Percentiles rank a stretch among this genome's conserved stretches.
These are phyloP conservation scores for Cynocephalus volans DNA, from an alignment of 2,113 vertebrate genomes.

Conservation along the genomic window DNA sequence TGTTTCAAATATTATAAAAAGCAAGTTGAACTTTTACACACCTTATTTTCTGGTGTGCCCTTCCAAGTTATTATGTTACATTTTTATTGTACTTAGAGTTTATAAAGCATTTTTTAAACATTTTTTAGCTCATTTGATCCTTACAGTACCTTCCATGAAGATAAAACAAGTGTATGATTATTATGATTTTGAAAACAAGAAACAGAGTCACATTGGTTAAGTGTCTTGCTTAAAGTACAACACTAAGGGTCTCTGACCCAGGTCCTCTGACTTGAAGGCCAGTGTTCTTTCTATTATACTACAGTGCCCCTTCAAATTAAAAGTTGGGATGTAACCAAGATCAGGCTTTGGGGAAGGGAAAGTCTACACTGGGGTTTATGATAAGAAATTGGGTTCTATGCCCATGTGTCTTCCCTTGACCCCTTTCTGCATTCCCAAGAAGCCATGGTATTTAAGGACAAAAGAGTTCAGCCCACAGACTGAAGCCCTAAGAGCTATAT, in stretches of 20 bases:
- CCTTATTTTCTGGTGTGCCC: constrained; percentile 2
- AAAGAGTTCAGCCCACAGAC: neutral
- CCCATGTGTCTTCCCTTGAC: neutral
- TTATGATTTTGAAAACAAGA: constrained; percentile 54
- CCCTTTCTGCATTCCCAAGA: neutral
- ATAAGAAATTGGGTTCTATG: neutral
- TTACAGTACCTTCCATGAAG: constrained; percentile 38
- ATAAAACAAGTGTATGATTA: constrained; percentile 33
- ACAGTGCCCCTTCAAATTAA: neutral
- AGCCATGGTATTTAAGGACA: neutral
- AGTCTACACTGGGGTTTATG: neutral
- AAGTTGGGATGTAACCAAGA: neutral
- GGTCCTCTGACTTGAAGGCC: constrained; percentile 20
- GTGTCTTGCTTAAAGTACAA: neutral
- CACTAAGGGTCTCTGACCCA: neutral
- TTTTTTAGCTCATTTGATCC: constrained; percentile 48
- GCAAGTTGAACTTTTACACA: constrained; percentile 57
- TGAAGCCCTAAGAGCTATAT: neutral
- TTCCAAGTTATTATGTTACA: constrained; percentile 22
- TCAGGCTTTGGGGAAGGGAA: neutral
- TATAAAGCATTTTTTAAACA: constrained; percentile 42
- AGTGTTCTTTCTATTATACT: neutral
- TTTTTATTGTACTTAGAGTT: constrained; percentile 30
- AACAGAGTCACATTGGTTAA: constrained; percentile 43
- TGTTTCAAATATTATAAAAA: constrained; percentile 46